Conservation (phyloP, 1,140 invertebrate genomes). For the Drosophila triauraria region DNA sequence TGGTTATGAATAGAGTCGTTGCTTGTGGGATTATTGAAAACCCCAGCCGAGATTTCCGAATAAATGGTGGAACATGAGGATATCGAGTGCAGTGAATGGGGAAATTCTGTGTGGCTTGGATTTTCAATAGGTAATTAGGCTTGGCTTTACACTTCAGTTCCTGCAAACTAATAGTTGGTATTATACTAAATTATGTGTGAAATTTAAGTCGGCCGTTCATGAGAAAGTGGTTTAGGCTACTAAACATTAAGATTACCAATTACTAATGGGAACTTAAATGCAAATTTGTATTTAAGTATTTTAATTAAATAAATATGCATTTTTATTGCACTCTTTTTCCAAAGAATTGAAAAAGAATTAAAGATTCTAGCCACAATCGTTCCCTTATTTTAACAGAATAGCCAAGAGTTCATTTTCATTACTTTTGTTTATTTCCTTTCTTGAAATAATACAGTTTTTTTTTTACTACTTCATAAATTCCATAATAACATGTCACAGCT, state of each 20-base stretch:
- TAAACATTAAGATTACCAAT: not conserved
- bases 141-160: slow-evolving; percentile 1
- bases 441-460: too few species aligned
- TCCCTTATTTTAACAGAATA: not conserved
- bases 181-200: slow-evolving; percentile 1
- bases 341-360: not conserved
- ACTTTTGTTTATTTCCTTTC: not conserved
- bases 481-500: not conserved
- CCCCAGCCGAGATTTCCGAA: not conserved
- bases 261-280: too few species aligned
- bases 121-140: slow-evolving; percentile 29
- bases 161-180: not conserved
- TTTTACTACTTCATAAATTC: not conserved
- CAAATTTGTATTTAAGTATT: not conserved
- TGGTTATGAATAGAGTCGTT: slow-evolving; percentile 38
- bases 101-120: not conserved
- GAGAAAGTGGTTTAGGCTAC: too few species aligned
- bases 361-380: too few species aligned
- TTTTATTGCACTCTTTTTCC: not conserved
- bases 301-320: not conserved
- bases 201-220: not conserved
- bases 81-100: slow-evolving; percentile 8
- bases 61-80: not conserved
- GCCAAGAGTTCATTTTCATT: not conserved
- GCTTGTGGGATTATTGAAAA: slow-evolving; percentile 13